phyloP scores from a whole-genome alignment of 1,140 invertebrate species.

The Oncopodura yosiiana region DNA sequence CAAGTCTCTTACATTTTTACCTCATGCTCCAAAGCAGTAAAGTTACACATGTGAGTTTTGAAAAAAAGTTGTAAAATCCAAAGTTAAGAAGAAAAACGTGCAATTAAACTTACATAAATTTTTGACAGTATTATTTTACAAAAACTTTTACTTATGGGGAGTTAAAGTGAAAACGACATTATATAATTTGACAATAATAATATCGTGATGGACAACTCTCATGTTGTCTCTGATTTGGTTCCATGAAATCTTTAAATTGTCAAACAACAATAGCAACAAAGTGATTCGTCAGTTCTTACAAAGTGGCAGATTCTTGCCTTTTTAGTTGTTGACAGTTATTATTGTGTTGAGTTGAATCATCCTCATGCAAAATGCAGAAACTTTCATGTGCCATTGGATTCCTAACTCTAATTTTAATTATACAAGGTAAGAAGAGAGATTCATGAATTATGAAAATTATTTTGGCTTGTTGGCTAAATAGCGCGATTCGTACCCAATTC shows the following conservation, averaged over 20 bases:
- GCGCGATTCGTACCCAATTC: too few relatives aligned
- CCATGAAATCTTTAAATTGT: background rate
- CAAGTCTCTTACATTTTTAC: background rate
- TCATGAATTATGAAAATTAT: too few relatives aligned
- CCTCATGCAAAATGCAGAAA: constrained; percentile 9
- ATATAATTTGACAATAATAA: too few relatives aligned
- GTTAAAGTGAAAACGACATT: too few relatives aligned
- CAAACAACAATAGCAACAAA: constrained; percentile 12
- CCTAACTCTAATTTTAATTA: constrained; percentile 8
- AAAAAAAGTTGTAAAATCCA: background rate
- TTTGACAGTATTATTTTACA: background rate
- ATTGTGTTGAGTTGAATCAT: constrained; percentile 2
- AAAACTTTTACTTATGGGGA: too few relatives aligned
- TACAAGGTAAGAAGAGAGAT: constrained; percentile 15
- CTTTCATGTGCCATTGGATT: constrained; percentile 15
- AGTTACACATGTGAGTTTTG: background rate
- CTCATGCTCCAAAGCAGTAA: background rate
- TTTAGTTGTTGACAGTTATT: background rate
- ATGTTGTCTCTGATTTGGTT: constrained; percentile 1
- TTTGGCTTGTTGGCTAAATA: too few relatives aligned
- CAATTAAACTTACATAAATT: background rate
- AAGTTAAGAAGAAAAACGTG: background rate
- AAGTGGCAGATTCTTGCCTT: background rate
- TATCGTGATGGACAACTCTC: too few relatives aligned
- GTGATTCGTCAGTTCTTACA: too few relatives aligned